Conservation (phyloP, 1,140 invertebrate genomes). For the Conus betulinus region DNA sequence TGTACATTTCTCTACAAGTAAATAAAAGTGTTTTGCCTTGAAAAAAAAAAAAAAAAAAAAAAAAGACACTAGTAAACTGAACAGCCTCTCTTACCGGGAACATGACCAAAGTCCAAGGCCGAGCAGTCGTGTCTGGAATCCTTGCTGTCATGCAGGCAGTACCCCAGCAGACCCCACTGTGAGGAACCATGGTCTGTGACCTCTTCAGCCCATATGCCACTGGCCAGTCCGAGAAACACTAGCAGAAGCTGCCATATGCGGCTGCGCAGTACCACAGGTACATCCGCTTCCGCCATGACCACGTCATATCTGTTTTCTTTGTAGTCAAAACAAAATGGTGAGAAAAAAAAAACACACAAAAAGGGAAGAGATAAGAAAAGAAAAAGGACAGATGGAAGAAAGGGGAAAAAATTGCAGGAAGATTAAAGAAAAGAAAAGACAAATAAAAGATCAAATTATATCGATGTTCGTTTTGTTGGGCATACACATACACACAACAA, state of each 20-base stretch:
- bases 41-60: background rate
- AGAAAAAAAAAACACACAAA: too few relatives aligned
- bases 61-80: background rate
- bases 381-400: too few relatives aligned
- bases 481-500: too few relatives aligned
- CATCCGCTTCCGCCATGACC: background rate
- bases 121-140: conserved; percentile 5
- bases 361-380: too few relatives aligned
- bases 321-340: too few relatives aligned
- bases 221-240: background rate
- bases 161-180: background rate
- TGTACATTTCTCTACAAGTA: too few relatives aligned
- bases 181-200: background rate
- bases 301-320: background rate
- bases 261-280: conserved; percentile 25
- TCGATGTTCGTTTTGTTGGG: too few relatives aligned
- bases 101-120: background rate
- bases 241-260: conserved; percentile 15
- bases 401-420: too few relatives aligned
- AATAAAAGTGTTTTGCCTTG: too few relatives aligned
- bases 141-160: background rate
- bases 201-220: background rate
- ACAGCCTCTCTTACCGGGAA: background rate
- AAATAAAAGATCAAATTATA: too few relatives aligned
- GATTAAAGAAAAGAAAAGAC: too few relatives aligned